phyloP scores from a whole-genome alignment of 1,140 invertebrate genomes.

The Octopus sinensis region DNA sequence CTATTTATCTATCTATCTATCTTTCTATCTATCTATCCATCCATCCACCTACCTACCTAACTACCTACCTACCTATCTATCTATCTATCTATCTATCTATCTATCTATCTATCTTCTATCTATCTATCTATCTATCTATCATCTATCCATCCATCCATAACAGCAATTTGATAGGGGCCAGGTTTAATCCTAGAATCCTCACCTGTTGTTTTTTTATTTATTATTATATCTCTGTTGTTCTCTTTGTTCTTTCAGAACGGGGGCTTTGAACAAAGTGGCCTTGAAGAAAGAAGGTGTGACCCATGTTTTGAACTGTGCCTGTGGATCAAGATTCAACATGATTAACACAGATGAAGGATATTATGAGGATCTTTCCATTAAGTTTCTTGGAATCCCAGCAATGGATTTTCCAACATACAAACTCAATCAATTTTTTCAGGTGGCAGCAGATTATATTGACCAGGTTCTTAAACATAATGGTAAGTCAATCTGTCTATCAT shows the following conservation, averaged over 20 bases:
- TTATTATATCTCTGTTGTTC: not conserved
- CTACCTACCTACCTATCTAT: too few species aligned
- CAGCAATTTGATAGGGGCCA: too few species aligned
- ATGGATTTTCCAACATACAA: conserved; percentile 73
- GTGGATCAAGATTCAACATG: conserved; percentile 50
- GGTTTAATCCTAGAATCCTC: too few species aligned
- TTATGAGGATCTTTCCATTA: conserved; percentile 70
- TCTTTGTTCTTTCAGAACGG: conserved; percentile 42
- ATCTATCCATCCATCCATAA: too few species aligned
- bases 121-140: too few species aligned
- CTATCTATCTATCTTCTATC: too few species aligned
- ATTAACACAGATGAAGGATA: conserved; percentile 59
- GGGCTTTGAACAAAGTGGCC: conserved; percentile 51
- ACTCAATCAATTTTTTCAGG: conserved; percentile 75
- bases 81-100: too few species aligned
- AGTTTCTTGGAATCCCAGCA: conserved; percentile 76
- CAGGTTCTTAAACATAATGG: conserved; percentile 65
- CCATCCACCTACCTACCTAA: too few species aligned
- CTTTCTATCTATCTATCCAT: too few species aligned
- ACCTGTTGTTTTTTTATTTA: not conserved
- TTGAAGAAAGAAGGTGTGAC: conserved; percentile 52
- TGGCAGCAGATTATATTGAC: conserved; percentile 76
- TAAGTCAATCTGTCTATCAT: conserved; percentile 14
- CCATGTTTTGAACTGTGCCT: conserved; percentile 58
- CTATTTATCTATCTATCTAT: too few species aligned